Evolutionary conservation across 2,888 invertebrate genomes (phyloP).

Genomic region (Clivina fossor): DNA sequence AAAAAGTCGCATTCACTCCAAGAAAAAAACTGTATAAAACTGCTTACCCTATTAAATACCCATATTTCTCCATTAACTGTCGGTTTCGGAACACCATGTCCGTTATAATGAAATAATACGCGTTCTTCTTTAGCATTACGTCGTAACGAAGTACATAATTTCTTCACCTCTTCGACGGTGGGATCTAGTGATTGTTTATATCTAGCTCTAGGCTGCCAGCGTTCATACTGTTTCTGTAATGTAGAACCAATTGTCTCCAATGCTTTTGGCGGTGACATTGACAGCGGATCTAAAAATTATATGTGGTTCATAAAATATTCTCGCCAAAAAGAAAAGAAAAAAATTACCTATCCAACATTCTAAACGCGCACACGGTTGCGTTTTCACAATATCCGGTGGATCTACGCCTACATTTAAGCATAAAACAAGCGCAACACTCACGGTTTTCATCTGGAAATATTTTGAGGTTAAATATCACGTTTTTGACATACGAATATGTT

Average conservation of each 20-base stretch:
- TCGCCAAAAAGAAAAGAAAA: too few species aligned
- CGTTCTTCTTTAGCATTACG: conserved; percentile 98
- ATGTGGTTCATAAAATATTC: too few species aligned
- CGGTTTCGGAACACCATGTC: conserved; percentile 98
- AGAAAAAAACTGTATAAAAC: too few species aligned
- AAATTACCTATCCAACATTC: conserved; percentile 95
- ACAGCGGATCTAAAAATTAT: conserved; percentile 71
- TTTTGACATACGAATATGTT: conserved; percentile 28
- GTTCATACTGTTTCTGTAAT: conserved; percentile 94
- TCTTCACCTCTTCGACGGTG: conserved; percentile 97
- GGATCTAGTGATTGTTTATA: conserved; percentile 98
- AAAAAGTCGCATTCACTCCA: too few species aligned
- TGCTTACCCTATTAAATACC: conserved; percentile 92
- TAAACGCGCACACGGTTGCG: conserved; percentile 91
- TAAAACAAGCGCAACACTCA: conserved; percentile 95
- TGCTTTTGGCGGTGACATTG: conserved; percentile 87
- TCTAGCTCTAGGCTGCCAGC: conserved; percentile 97
- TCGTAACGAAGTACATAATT: conserved; percentile 89
- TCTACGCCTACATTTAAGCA: conserved; percentile 99
- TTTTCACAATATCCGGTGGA: conserved; percentile 97
- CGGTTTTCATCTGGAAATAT: conserved; percentile 89
- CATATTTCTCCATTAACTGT: conserved; percentile 98
- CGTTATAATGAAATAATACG: conserved; percentile 98
- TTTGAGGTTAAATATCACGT: conserved; percentile 37
- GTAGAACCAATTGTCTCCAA: conserved; percentile 88